Conservation (phyloP, 2,888 invertebrate species). For the Morpho deidamia region DNA sequence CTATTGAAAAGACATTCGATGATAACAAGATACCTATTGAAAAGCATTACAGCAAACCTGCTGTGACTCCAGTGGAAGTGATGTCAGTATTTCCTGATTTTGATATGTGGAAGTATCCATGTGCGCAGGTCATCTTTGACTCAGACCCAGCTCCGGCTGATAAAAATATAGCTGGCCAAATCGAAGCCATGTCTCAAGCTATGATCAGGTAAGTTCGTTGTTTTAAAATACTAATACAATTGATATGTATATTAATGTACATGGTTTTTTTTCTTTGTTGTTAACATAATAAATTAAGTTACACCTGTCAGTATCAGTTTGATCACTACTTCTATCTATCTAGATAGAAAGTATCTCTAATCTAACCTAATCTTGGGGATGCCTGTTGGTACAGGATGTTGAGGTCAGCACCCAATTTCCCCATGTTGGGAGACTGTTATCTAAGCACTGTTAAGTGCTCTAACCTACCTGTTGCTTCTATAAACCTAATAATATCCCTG, state of each 20-base stretch:
- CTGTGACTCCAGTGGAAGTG: conserved; percentile 92
- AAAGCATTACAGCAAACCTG: conserved; percentile 97
- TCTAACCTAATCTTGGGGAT: too few species aligned
- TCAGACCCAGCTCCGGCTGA: conserved; percentile 97
- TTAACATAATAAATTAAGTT: too few species aligned
- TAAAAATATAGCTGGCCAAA: conserved; percentile 90
- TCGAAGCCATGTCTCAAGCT: conserved; percentile 99
- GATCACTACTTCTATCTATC: too few species aligned
- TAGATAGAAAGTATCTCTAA: too few species aligned
- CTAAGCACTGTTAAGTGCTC: too few species aligned
- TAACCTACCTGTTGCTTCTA: too few species aligned
- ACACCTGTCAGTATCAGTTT: too few species aligned
- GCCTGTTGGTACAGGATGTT: too few species aligned
- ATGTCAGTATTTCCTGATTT: conserved; percentile 96
- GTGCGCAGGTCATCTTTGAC: conserved; percentile 98
- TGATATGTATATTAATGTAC: neutral
- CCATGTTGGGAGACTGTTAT: too few species aligned
- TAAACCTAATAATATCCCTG: too few species aligned
- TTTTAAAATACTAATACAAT: neutral
- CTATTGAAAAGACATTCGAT: conserved; percentile 98
- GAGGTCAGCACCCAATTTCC: too few species aligned
- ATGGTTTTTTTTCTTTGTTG: too few species aligned
- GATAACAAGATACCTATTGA: conserved; percentile 91
- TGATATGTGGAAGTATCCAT: conserved; percentile 98
- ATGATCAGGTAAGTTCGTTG: conserved; percentile 89